phyloP scores from a whole-genome alignment of 2,797 vertebrate genomes.

The Melanotaenia trifasciata region DNA sequence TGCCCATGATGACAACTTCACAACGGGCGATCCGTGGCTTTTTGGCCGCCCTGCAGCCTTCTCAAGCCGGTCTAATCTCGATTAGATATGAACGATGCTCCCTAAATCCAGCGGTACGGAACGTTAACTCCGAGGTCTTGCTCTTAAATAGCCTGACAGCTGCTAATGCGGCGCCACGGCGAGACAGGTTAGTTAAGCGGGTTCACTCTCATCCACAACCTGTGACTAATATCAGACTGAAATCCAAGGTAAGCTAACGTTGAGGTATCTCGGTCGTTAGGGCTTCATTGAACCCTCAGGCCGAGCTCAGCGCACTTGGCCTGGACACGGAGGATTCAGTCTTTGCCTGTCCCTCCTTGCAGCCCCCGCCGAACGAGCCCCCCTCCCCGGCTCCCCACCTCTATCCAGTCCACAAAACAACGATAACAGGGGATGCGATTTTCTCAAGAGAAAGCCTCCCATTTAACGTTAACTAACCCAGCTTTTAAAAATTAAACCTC shows the following conservation, averaged over 20 bases:
- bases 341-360: slow-evolving; percentile 68
- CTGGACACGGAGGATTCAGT: slow-evolving; percentile 65
- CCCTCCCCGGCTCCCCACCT: slow-evolving; percentile 66
- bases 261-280: slow-evolving; percentile 29
- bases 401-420: slow-evolving; percentile 60
- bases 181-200: slow-evolving; percentile 33
- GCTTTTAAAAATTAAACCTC: slow-evolving; percentile 35
- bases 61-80: slow-evolving; percentile 57
- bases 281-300: slow-evolving; percentile 49
- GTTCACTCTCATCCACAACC: slow-evolving; percentile 41
- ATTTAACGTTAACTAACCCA: slow-evolving; percentile 34
- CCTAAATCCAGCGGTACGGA: slow-evolving; percentile 52
- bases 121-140: slow-evolving; percentile 40
- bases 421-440: slow-evolving; percentile 27
- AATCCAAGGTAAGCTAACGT: slow-evolving; percentile 36
- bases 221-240: slow-evolving; percentile 8
- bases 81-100: slow-evolving; percentile 38
- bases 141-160: slow-evolving; percentile 53
- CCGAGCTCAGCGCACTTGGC: slow-evolving; percentile 68
- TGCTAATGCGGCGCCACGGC: slow-evolving; percentile 58
- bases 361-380: slow-evolving; percentile 69
- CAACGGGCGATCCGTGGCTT: slow-evolving; percentile 73
- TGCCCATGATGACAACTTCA: slow-evolving; percentile 88
- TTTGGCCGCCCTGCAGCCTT: slow-evolving; percentile 61
- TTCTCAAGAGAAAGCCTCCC: slow-evolving; percentile 24